Evolutionary conservation across 1,140 invertebrate species (phyloP), one percentile per base, ranked within the genome.

Genomic region (Heliconius eleuchia): DNA sequence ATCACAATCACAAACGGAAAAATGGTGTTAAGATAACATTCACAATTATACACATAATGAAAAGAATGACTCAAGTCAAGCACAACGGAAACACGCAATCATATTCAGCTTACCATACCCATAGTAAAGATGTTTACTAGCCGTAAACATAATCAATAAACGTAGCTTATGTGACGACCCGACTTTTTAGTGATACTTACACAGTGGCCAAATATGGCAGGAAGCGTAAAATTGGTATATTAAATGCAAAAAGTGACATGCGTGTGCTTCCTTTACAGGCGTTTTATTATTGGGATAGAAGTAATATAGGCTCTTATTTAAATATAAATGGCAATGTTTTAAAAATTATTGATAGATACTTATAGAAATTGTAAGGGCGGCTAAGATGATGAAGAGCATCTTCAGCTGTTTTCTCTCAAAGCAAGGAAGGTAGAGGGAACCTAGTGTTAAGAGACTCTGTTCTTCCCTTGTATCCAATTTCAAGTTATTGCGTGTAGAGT

Each of bases 111-210:
- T 39, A 76, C 80, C 82, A 84, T 46, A 46, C 42, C 42, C 42
- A 46, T 81, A 89, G 84, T 89, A 88, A 91, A 91, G 84, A 87
- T 89, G 88, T 92, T 92, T 92, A 91, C 86, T 89, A 87, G 85
- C 86, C 87, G 89, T 91, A 91, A 90, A 91, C 87, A 85, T 91
- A 89, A 92, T 92, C 91, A 92, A 91, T 92, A 89, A 90, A 85
- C 84, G 84, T 89, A 88, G 90, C 81, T 89, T 92, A 91, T 88
- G 87, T 85, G 84, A 85, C 86, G 84, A 84, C 76, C 83, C 79
- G 84, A 87, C 83, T 87, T 90, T 90, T 89, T 87, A 88, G 83
- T 86, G 83, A 83, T 83, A 86, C 84, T 89, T 88, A 86, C 78
- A 70, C 23, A 77, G 74, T 83, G 80, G 79, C 87, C 82, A 85